phyloP scores from a whole-genome alignment of 2,797 vertebrate species.

The Melanotaenia pygmaea region DNA sequence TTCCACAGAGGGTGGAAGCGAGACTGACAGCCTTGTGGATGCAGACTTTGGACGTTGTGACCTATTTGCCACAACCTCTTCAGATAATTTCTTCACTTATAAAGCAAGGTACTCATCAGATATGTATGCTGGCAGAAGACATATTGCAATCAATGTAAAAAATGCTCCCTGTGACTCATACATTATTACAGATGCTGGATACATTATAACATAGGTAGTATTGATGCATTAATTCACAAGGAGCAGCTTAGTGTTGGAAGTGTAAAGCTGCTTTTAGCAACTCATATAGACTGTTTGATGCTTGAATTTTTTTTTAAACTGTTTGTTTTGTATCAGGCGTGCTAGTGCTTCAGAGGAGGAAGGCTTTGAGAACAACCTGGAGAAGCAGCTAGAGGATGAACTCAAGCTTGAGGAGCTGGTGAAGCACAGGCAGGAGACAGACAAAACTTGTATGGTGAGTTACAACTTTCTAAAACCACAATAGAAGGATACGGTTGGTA shows the following conservation, averaged over 20 bases:
- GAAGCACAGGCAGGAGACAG: conserved; percentile 89
- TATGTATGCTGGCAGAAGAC: not conserved
- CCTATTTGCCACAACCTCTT: conserved; percentile 86
- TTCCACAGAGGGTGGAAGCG: conserved; percentile 88
- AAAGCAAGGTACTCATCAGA: conserved; percentile 84
- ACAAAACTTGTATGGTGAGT: conserved; percentile 92
- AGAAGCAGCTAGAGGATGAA: conserved; percentile 91
- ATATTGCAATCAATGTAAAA: not conserved
- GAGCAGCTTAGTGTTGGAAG: not conserved
- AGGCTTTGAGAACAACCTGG: conserved; percentile 90
- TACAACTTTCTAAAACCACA: not conserved
- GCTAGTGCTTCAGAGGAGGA: conserved; percentile 85
- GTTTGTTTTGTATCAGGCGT: conserved; percentile 2
- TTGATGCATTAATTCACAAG: not conserved
- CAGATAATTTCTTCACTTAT: conserved; percentile 89
- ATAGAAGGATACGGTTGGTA: not conserved
- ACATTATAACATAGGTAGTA: not conserved
- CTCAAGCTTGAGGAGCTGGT: conserved; percentile 92
- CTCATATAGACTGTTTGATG: not conserved
- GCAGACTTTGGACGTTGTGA: conserved; percentile 90
- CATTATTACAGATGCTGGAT: not conserved
- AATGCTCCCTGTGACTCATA: not conserved
- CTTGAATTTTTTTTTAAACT: not conserved
- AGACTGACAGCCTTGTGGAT: conserved; percentile 91
- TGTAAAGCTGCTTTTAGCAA: not conserved